phyloP scores from a whole-genome alignment of 2,888 invertebrate genomes.

The Epiblema foenella region DNA sequence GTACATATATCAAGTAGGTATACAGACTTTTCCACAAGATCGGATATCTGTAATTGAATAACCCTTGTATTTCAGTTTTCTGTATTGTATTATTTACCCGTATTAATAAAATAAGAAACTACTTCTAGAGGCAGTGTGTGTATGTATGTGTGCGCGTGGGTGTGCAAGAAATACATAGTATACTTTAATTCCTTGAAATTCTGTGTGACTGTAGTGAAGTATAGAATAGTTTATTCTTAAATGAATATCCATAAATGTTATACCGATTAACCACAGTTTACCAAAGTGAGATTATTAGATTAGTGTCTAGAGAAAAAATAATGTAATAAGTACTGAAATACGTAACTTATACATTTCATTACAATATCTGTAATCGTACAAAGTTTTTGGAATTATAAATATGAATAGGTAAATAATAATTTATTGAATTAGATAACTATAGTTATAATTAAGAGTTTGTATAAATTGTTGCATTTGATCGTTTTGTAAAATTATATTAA shows the following conservation, averaged over 20 bases:
- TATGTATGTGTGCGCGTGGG: conserved; percentile 18
- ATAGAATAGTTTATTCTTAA: conserved; percentile 38
- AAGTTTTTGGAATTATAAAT: conserved; percentile 71
- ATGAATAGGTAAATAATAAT: conserved; percentile 65
- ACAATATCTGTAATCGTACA: conserved; percentile 64
- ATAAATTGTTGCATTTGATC: conserved; percentile 82
- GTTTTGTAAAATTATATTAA: conserved; percentile 73
- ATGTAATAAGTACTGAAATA: conserved; percentile 31
- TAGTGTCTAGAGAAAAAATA: conserved; percentile 51
- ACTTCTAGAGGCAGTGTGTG: conserved; percentile 28
- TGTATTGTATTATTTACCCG: conserved; percentile 9
- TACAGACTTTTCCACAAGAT: not conserved
- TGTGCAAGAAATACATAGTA: conserved; percentile 20
- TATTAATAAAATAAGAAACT: conserved; percentile 19
- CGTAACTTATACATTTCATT: conserved; percentile 22
- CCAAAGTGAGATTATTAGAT: conserved; percentile 86
- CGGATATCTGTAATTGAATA: not conserved
- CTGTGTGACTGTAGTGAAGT: conserved; percentile 37
- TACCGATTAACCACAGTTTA: conserved; percentile 84
- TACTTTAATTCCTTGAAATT: conserved; percentile 18
- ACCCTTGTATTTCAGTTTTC: not conserved
- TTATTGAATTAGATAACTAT: conserved; percentile 70
- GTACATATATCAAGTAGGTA: no score
- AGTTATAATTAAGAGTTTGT: conserved; percentile 50
- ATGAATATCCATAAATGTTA: conserved; percentile 53